These are phyloP conservation scores for Vandiemenella viatica DNA, from an alignment of 2,888 invertebrate species.

Conservation along the genomic window DNA sequence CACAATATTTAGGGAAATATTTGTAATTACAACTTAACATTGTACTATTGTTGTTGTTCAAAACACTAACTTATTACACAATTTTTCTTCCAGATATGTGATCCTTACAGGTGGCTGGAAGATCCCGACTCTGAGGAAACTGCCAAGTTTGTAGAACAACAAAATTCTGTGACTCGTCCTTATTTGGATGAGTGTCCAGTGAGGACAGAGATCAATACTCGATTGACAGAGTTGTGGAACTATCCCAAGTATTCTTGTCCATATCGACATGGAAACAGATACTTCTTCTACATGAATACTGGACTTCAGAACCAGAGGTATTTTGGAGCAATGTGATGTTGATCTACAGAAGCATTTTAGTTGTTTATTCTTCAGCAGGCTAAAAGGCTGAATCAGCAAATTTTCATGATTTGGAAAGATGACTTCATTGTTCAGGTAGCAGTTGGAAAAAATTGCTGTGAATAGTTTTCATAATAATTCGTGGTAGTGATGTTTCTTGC, in stretches of 20 bases:
- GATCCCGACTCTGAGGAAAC: slow-evolving; percentile 89
- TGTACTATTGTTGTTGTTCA: no score
- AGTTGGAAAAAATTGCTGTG: neutral
- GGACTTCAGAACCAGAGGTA: slow-evolving; percentile 95
- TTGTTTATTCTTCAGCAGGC: neutral
- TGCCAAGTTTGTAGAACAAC: slow-evolving; percentile 72
- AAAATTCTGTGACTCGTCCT: slow-evolving; percentile 77
- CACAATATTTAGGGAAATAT: no score
- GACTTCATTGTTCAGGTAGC: no score
- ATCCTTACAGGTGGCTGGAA: slow-evolving; percentile 94
- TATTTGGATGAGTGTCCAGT: slow-evolving; percentile 63
- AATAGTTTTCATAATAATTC: no score
- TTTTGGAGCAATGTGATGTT: neutral
- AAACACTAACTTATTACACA: no score
- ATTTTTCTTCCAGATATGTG: slow-evolving; percentile 50
- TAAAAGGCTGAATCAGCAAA: no score
- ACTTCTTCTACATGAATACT: slow-evolving; percentile 84
- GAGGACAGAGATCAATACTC: slow-evolving; percentile 54
- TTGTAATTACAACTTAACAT: no score
- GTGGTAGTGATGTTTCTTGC: no score
- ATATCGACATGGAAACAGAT: slow-evolving; percentile 61
- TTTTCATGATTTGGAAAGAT: no score
- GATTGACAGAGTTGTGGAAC: slow-evolving; percentile 84
- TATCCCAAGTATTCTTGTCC: slow-evolving; percentile 92
- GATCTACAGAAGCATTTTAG: neutral